These are phyloP conservation scores for Brachionichthys hirsutus DNA, from an alignment of 2,113 vertebrate species.

Conservation along the genomic window DNA sequence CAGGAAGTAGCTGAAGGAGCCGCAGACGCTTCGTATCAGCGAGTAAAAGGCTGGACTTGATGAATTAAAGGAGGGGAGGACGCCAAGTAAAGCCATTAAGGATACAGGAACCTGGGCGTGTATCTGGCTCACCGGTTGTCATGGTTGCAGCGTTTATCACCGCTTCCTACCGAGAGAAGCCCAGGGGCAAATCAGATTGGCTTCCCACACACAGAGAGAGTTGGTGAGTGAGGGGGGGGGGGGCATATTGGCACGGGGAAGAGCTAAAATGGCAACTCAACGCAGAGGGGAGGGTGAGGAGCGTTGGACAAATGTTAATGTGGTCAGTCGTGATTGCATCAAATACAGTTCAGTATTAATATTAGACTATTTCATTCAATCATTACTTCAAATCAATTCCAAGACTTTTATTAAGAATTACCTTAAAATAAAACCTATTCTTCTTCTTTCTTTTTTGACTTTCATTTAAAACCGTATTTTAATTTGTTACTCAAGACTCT, in stretches of 20 bases:
- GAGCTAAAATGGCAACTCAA: slow-evolving; percentile 72
- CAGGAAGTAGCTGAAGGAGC: slow-evolving; percentile 33
- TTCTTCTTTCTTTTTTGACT: neutral
- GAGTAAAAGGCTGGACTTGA: slow-evolving; percentile 51
- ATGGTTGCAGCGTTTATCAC: slow-evolving; percentile 77
- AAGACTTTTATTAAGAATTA: no score
- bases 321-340: slow-evolving; percentile 50
- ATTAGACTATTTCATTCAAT: neutral
- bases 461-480: neutral
- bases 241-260: slow-evolving; percentile 67
- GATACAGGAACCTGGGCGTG: slow-evolving; percentile 56
- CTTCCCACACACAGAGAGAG: slow-evolving; percentile 55
- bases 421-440: no score
- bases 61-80: slow-evolving; percentile 54
- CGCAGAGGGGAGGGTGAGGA: slow-evolving; percentile 55
- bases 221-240: slow-evolving; percentile 66
- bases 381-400: neutral
- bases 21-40: slow-evolving; percentile 41
- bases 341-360: neutral
- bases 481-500: neutral
- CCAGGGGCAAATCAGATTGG: slow-evolving; percentile 76
- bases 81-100: slow-evolving; percentile 61
- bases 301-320: slow-evolving; percentile 67
- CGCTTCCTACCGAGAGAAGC: slow-evolving; percentile 69
- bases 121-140: slow-evolving; percentile 69